Evolutionary conservation across 2,113 vertebrate species (phyloP), one percentile per base, ranked within the genome.

Genomic region (Azemiops feae): DNA sequence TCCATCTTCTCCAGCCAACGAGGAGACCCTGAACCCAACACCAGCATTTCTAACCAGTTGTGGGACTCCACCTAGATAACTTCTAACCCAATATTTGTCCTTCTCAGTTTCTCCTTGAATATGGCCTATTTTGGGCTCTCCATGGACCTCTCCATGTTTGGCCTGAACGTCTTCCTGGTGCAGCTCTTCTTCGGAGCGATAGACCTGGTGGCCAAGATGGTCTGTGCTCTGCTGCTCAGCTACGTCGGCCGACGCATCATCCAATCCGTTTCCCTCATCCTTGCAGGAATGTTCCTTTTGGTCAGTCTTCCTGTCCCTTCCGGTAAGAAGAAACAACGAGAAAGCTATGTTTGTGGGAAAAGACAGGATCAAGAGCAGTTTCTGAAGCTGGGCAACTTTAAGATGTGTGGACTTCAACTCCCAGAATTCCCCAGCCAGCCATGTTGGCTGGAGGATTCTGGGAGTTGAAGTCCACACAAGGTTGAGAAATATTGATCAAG

Each of bases 91-190:
- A 1, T 6, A 14, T 8, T 54, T 39, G 20, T 30, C 81, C 58
- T 34, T 57, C 5, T 30, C 64, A 89, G 53, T 39, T 94, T 92
- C 91, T 91, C 88, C 55, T 69, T 94, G 11, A 93, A 93, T 74
- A 54, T 93, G 93, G 25, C 93, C 8, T 93, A 89, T 53, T 93
- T 93, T 39, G 93, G 93, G 10, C 90, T 93, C 57, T 89, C 93
- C 45, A 93, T 93, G 93, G 93, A 93, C 22, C 90, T 93, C 86
- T 88, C 86, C 1, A n/a, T 54, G 4, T 93, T 93, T 11, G 90
- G 90, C 52, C 45, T 91, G n/a, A 50, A 91, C 7, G 4, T 91
- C 55, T 88, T 91, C 45, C 34, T 93, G 87, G 90, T 93, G 27
- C 93, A 93, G 53, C 85, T 93, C 39, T 91, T 91, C 54, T 93